Base-by-base conservation (phyloP, 2,113 vertebrate genomes). In the Pomatostomus ruficeps region DNA sequence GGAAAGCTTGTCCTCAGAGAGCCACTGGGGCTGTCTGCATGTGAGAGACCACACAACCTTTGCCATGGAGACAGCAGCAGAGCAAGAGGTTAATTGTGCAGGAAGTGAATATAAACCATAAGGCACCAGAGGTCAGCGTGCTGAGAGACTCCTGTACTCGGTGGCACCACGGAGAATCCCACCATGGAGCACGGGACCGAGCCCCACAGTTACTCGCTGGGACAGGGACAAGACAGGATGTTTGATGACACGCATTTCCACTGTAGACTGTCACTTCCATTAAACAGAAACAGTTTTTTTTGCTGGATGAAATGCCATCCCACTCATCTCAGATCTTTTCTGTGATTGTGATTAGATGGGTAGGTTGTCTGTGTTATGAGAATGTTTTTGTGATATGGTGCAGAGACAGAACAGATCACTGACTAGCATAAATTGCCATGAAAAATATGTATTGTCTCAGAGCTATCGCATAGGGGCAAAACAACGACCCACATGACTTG, bases 231-330 rank as follows among this genome's bases (percentile, higher is more conserved):
- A 85, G 40, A 23, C 87, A 85, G 45, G 46, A 24, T 92, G 89
- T 84, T 81, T 86, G 88, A 68, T 93, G 91, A 92, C 91, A 94
- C 9, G 15, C 51, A 58, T 92, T 93, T 88, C 52, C 83, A 84
- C 83, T 91, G 71, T 40, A 93, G 76, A 52, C 91, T 96, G 88
- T 92, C 91, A 88, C 94, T 90, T 95, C 86, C 83, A 88, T 95
- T 86, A 92, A 91, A 92, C 20, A 93, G 90, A 88, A 94, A 92
- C 82, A 35, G 43, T 77, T 68, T 80, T 82, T 95, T 90, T 90
- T 90, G 1, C 88, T 90, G 88, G 68, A 55, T 94, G 88, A 88
- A 97, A 95, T 73, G 75, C 94, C 91, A 91, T 80, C 92, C 91
- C 80, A 93, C 87, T 97, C 88, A 95, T 95, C 75, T 93, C 82